phyloP scores from a whole-genome alignment of 2,113 vertebrate genomes.

The Cynopterus brachyotis region DNA sequence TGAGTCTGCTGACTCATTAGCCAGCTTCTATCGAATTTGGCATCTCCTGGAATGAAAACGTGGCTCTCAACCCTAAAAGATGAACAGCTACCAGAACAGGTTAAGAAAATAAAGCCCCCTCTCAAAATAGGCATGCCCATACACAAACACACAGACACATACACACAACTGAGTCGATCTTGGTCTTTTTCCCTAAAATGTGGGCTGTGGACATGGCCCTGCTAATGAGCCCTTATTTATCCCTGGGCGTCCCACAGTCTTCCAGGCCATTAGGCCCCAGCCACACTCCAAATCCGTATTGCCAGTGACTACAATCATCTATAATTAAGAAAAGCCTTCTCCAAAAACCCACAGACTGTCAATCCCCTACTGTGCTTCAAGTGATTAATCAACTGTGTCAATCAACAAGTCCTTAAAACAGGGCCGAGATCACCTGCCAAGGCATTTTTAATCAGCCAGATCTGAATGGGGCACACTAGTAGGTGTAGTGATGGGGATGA shows the following conservation, averaged over 20 bases:
- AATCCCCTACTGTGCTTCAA: constrained; percentile 74
- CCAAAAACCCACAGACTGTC: constrained; percentile 71
- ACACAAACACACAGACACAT: background rate
- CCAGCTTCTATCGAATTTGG: background rate
- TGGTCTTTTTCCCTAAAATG: background rate
- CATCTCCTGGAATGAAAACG: background rate
- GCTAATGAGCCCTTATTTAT: constrained; percentile 68
- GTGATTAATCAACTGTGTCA: constrained; percentile 72
- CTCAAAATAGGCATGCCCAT: background rate
- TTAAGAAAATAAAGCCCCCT: background rate
- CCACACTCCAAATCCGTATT: constrained; percentile 74
- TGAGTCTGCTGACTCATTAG: background rate
- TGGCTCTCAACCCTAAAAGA: background rate
- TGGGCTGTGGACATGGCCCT: background rate
- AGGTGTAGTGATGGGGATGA: background rate
- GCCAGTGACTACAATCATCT: constrained; percentile 75
- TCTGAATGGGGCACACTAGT: background rate
- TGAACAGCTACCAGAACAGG: background rate
- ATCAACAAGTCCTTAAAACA: background rate
- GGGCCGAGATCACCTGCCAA: background rate
- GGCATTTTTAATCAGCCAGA: background rate
- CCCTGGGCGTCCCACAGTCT: constrained; percentile 55
- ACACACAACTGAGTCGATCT: background rate
- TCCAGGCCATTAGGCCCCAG: constrained; percentile 57
- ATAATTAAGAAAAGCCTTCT: constrained; percentile 73